A percentile compares a stretch with the other conserved stretches of the same genome.
These are phyloP conservation scores for Pyrgus malvae DNA, from an alignment of 2,888 invertebrate species.

Conservation along the genomic window DNA sequence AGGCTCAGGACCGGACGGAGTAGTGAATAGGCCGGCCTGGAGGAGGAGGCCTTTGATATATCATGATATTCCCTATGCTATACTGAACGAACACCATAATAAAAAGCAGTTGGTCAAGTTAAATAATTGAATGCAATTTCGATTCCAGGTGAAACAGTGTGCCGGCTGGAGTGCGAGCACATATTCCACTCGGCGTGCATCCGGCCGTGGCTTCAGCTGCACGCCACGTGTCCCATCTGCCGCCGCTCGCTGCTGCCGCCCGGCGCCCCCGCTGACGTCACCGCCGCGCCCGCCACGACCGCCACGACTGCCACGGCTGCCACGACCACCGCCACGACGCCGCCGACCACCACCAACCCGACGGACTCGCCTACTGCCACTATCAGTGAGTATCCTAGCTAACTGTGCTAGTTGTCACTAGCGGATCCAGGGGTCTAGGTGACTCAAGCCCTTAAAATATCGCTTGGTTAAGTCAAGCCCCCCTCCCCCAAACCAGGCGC, in stretches of 20 bases:
- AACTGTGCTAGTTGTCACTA: too few species aligned
- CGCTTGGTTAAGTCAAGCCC: too few species aligned
- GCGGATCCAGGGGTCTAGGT: too few species aligned
- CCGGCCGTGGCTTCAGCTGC: slow-evolving; percentile 96
- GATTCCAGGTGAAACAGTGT: slow-evolving; percentile 85
- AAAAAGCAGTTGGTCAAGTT: too few species aligned
- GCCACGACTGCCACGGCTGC: background rate
- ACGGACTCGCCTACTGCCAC: background rate
- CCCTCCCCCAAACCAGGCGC: too few species aligned
- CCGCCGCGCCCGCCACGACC: slow-evolving; percentile 31
- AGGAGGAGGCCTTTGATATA: too few species aligned
- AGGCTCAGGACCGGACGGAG: too few species aligned
- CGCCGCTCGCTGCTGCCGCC: slow-evolving; percentile 80
- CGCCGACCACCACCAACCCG: background rate
- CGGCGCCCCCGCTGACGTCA: slow-evolving; percentile 28
- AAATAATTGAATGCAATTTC: background rate
- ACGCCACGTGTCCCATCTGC: slow-evolving; percentile 98
- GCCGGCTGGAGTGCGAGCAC: slow-evolving; percentile 92
- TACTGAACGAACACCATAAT: too few species aligned
- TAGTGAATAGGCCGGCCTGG: too few species aligned
- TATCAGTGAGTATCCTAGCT: background rate
- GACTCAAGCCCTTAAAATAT: too few species aligned
- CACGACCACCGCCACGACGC: slow-evolving; percentile 18
- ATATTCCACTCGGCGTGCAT: slow-evolving; percentile 96
- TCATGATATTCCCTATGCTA: too few species aligned